Base-by-base conservation (phyloP, 1,140 invertebrate species). In the Chrysopa pallens region DNA sequence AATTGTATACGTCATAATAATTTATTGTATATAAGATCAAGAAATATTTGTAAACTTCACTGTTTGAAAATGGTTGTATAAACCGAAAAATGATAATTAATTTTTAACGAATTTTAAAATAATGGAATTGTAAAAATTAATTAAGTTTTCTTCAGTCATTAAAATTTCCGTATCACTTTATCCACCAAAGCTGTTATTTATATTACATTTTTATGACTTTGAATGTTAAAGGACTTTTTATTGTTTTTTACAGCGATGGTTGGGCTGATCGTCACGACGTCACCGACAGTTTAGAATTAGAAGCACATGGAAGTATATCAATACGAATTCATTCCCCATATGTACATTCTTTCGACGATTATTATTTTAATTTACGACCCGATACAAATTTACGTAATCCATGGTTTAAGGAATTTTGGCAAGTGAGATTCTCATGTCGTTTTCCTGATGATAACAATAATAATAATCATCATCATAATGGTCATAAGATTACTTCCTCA, bases 331-430 rank as follows among this genome's bases (percentile, higher is more conserved):
- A 82, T 51, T 83, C 82, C 4, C 76, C 78, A 0, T 70, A 73
- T 46, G 70, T 83, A 6, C 51, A 58, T 5, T 62, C 66, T 38
- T 85, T 85, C 54, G 76, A 84, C 52, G 54, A 70, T 2, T 73
- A 84, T 54, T 86, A 83, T 56, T 73, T 73, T 46, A 60, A 63
- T 0, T 61, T 86, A 28, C 70, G 70, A 48, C 80, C 79, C 1
- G 56, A 58, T 42, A 75, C 61, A 48, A 81, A 82, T 57, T 56
- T 56, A 1, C 57, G 75, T 17, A 84, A 84, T 61, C 79, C 80
- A 3, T 85, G 82, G 82, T 84, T 84, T 57, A 59, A 63, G 23
- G 79, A 84, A 53, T 80, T 80, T 58, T 84, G 80, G 80, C 72
- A 84, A 56, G 57, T 68, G 33, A 71, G 69, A 47, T 84, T 84